These are phyloP conservation scores for Cervus canadensis DNA, from an alignment of 2,113 vertebrate genomes.

Conservation along the genomic window DNA sequence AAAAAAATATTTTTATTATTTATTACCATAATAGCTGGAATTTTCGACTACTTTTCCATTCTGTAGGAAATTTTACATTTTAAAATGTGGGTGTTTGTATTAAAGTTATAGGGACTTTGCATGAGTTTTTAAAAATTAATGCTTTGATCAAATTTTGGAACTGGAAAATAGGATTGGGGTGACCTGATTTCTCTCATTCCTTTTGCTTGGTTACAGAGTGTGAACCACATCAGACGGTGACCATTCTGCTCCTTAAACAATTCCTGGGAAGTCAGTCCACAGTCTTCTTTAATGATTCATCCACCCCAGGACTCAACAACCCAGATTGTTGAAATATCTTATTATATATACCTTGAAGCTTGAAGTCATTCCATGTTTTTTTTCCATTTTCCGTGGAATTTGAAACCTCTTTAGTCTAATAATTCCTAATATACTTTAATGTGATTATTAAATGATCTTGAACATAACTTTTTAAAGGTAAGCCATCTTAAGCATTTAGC, in stretches of 20 bases:
- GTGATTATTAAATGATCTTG: neutral
- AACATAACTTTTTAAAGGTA: neutral
- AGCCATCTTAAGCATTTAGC: neutral
- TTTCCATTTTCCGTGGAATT: neutral
- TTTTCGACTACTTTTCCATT: neutral
- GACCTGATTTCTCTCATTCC: neutral
- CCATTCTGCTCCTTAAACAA: neutral
- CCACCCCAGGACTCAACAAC: neutral
- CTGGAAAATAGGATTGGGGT: neutral
- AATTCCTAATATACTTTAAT: neutral
- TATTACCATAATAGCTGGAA: neutral
- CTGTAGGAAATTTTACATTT: neutral
- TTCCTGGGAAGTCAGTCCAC: neutral
- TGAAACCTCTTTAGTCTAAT: neutral
- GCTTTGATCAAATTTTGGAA: neutral
- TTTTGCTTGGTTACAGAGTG: neutral
- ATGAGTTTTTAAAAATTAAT: neutral
- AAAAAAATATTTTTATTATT: neutral
- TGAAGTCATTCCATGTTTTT: neutral
- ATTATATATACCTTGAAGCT: neutral
- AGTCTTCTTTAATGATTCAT: conserved; percentile 22
- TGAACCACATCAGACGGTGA: neutral
- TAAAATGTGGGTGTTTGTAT: neutral
- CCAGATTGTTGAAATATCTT: neutral
- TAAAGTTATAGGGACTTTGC: neutral